phyloP scores from a whole-genome alignment of 2,888 invertebrate genomes.

The Epinotia bilunana region DNA sequence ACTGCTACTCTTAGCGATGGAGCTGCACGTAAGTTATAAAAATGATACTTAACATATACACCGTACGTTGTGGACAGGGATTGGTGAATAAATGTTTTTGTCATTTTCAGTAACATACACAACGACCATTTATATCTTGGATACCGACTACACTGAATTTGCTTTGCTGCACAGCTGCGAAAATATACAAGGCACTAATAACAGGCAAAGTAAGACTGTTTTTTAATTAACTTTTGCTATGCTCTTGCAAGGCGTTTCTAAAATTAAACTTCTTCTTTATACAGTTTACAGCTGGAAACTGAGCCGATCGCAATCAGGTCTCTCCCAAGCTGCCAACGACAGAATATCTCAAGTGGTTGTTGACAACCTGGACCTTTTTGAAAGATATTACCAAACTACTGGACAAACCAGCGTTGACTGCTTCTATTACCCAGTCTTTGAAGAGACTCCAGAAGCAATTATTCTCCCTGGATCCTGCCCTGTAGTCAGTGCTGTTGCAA shows the following conservation, averaged over 20 bases:
- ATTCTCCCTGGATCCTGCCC: conserved; percentile 45
- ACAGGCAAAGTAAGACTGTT: conserved; percentile 27
- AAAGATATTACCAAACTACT: conserved; percentile 42
- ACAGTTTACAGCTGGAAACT: conserved; percentile 50
- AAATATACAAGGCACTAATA: conserved; percentile 7
- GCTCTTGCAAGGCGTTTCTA: too few species aligned
- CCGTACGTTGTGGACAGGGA: too few species aligned
- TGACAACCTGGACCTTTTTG: conserved; percentile 31
- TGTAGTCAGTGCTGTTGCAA: conserved; percentile 25
- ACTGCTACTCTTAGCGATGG: conserved; percentile 50
- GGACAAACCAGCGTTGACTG: conserved; percentile 45
- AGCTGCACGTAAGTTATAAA: conserved; percentile 52
- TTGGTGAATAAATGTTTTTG: not conserved
- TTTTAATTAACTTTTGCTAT: not conserved
- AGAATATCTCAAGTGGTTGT: conserved; percentile 42
- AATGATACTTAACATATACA: too few species aligned
- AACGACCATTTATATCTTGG: conserved; percentile 85
- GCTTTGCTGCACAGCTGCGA: conserved; percentile 87
- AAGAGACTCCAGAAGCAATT: conserved; percentile 43
- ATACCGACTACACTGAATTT: conserved; percentile 86
- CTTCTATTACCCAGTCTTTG: conserved; percentile 46
- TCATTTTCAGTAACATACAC: conserved; percentile 59
- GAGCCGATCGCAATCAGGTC: conserved; percentile 43
- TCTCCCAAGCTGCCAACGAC: conserved; percentile 15
- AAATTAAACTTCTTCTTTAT: not conserved